Evolutionary conservation across 2,113 vertebrate species (phyloP).

Genomic region (Diadophis punctatus): DNA sequence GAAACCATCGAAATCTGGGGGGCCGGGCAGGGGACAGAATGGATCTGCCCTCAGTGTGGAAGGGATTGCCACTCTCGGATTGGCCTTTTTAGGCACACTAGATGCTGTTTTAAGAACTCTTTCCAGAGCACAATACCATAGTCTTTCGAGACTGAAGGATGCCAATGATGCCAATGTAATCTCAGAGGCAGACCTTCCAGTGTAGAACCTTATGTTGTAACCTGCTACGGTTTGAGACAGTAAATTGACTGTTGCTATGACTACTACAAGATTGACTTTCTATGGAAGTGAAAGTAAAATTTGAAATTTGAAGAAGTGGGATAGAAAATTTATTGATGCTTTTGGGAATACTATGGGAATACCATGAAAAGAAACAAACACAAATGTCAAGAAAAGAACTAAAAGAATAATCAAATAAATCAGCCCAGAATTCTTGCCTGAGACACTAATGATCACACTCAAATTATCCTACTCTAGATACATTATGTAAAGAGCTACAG

Average conservation of each 20-base stretch:
- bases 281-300: background rate
- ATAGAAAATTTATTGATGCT: background rate
- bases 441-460: background rate
- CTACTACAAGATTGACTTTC: background rate
- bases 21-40: too few relatives aligned
- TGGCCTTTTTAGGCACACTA: too few relatives aligned
- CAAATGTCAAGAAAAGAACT: background rate
- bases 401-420: background rate
- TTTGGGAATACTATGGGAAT: background rate
- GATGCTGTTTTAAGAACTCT: too few relatives aligned
- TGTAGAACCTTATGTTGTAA: background rate
- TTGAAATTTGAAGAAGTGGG: background rate
- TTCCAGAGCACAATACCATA: too few relatives aligned
- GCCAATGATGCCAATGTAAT: too few relatives aligned
- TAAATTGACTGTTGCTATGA: background rate
- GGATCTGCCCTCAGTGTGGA: too few relatives aligned
- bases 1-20: too few relatives aligned
- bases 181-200: background rate
- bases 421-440: background rate
- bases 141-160: too few relatives aligned
- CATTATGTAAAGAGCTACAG: background rate
- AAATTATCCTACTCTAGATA: background rate
- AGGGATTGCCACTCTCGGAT: too few relatives aligned
- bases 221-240: background rate
- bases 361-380: background rate